phyloP scores from a whole-genome alignment of 2,888 invertebrate species.

The Anaspis maculata region DNA sequence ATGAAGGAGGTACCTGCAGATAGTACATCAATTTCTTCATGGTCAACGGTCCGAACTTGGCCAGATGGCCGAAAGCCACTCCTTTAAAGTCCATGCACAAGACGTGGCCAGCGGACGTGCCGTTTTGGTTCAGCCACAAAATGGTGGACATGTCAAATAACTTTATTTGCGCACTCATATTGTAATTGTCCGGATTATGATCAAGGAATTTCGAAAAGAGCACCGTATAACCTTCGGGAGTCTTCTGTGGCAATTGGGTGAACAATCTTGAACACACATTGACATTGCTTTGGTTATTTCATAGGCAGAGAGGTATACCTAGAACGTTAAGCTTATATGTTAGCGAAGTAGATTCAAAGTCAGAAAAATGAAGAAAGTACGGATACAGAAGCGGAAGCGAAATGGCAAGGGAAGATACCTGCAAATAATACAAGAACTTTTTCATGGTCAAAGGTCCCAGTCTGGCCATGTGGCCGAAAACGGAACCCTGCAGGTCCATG shows the following conservation, averaged over 20 bases:
- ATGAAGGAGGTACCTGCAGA: no score
- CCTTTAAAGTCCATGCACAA: slow-evolving; percentile 57
- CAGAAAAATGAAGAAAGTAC: no score
- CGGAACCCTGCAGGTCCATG: slow-evolving; percentile 54
- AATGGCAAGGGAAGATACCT: slow-evolving; percentile 53
- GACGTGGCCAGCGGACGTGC: slow-evolving; percentile 49
- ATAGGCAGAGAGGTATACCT: no score
- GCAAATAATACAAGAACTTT: slow-evolving; percentile 46
- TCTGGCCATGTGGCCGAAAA: slow-evolving; percentile 55
- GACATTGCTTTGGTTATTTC: no score
- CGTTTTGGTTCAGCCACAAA: slow-evolving; percentile 47
- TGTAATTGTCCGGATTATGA: slow-evolving; percentile 50
- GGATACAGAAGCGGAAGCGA: no score
- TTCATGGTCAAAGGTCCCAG: slow-evolving; percentile 56
- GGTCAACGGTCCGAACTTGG: slow-evolving; percentile 52
- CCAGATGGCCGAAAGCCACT: slow-evolving; percentile 53
- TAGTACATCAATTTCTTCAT: slow-evolving; percentile 61
- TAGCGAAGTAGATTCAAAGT: no score
- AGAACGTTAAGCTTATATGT: no score
- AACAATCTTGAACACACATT: slow-evolving; percentile 13
- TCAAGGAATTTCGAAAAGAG: slow-evolving; percentile 40
- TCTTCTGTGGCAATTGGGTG: slow-evolving; percentile 16
- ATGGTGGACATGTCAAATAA: slow-evolving; percentile 52
- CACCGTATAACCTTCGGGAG: slow-evolving; percentile 27
- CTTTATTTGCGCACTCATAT: slow-evolving; percentile 47